Evolutionary conservation across 2,888 invertebrate species (phyloP), one percentile per base, ranked within the genome.

Genomic region (Xestoiulus laeticollis): DNA sequence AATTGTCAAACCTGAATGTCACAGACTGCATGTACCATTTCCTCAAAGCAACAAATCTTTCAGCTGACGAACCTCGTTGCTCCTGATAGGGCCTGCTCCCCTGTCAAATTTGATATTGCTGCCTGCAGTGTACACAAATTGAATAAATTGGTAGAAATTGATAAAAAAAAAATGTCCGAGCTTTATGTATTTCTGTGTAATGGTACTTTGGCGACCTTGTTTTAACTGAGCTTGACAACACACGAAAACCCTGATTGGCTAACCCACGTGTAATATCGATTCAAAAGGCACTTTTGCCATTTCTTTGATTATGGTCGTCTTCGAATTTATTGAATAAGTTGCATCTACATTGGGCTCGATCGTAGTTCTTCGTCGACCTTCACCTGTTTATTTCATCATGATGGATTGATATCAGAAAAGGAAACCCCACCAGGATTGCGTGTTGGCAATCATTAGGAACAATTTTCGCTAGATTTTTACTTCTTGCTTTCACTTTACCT

Each of bases 341-440:
- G 26, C 68, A 68, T 68, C 26, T 59, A 26, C 68, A 3, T 26
- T 68, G 19, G 5, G 0, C 1, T 38, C 26, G 5, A 26, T 68
- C 68, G 68, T 68, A 26, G 68, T 26, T 22, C 68, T 68, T 68
- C 68, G 22, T 26, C 26, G 68, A 68, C 68, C 68, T 68, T 68
- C 68, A 68, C 68, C 68, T 26, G 68, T 68, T 68, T 68, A 48
- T 48, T 68, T n/a, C 68, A 68, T 68, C 22, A 26, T 68, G 68
- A 68, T 68, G 68, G 68, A 68, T 68, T 68, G 68, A 68, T 68
- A 68, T 68, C 68, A 10, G 38, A 68, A 68, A 68, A 68, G 68
- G 68, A 68, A 68, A 10, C 22, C 68, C 68, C 68, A 68, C 68
- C 68, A 68, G 68, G 68, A 19, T 68, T 10, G 68, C 68, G 22